Evolutionary conservation across 2,797 vertebrate genomes (phyloP), one percentile per base, ranked within the genome.

Genomic region (Taenioides sp.): DNA sequence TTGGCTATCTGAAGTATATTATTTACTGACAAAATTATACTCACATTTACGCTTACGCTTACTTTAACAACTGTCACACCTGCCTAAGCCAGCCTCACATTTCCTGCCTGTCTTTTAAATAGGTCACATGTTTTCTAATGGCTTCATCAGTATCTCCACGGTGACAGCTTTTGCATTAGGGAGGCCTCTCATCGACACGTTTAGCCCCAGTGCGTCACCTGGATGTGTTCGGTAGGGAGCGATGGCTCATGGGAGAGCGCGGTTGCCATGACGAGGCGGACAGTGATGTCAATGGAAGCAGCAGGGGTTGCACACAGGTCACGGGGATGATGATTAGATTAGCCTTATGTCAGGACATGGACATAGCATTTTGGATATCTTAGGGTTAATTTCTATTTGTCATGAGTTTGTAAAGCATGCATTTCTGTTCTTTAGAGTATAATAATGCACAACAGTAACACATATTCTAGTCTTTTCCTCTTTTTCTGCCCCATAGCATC

Each of bases 71-170:
- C 54, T 12, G 54, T 20, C 52, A 54, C 52, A 57, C 12, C 2
- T 4, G n/a, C 22, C 22, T 5, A 3, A 14, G 12, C 47, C 65
- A 71, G 79, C 60, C 67, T 54, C 65, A 60, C 52, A 27, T 14
- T 12, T n/a, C 47, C 55, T 70, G 55, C 49, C 58, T 72, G 61
- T 72, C 17, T 11, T 63, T 77, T 68, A 80, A 77, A 75, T 76
- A 63, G 71, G 77, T 78, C 67, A 75, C 74, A 52, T 52, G 47
- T 75, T 37, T 34, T 37, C 20, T 65, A 78, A 78, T 77, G 79
- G 73, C 70, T 78, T 82, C 67, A 27, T 75, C 73, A 72, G 75
- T 64, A 55, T 65, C 17, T 50, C 59, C 68, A 55, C 62, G 31
- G 49, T 43, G 54, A 60, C 28, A 34, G 58, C 71, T 75, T 68